Evolutionary conservation across 1,140 invertebrate genomes (phyloP), one percentile per base, ranked within the genome.

Genomic region (Pogonomyrmex barbatus): DNA sequence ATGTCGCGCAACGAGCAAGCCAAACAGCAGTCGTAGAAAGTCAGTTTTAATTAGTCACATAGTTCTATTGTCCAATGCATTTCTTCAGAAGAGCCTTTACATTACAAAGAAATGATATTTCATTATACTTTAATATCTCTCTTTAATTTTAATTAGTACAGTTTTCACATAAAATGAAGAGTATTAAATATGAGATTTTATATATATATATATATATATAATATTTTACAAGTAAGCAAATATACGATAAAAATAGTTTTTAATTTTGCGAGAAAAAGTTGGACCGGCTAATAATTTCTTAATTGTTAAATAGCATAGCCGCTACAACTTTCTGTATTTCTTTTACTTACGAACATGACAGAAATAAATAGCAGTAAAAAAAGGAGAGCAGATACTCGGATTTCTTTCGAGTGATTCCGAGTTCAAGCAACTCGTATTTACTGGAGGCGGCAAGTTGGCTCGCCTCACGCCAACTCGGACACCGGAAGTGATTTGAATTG

Each of bases 401-500:
- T 91, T 91, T 91, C 89, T 86, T 91, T 88, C 76, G 45, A 91
- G 82, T 87, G 89, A 90, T 88, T 91, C 88, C 76, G 91, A 91
- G 93, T 94, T 94, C 93, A 94, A 93, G 89, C 90, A 93, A 94
- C 94, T 93, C 91, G 88, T 91, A 91, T 93, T 93, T 92, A 91
- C 90, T 87, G 82, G 81, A 76, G 82, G 76, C 90, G 85, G 91
- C 79, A 85, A 24, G 89, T 84, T 88, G 73, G 84, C 47, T 82
- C 52, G 82, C 65, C 78, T 76, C 71, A 42, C 42, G 73, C 85
- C 60, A 85, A 58, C 84, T 85, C 86, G 83, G 87, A 92, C 88
- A 90, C 93, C 94, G 94, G 94, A 94, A 94, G 91, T 90, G 88
- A 87, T 94, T 94, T 93, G 93, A 94, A 95, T 94, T 93, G 94